Evolutionary conservation across 2,888 invertebrate species (phyloP).

Genomic region (Pheosia gnoma): DNA sequence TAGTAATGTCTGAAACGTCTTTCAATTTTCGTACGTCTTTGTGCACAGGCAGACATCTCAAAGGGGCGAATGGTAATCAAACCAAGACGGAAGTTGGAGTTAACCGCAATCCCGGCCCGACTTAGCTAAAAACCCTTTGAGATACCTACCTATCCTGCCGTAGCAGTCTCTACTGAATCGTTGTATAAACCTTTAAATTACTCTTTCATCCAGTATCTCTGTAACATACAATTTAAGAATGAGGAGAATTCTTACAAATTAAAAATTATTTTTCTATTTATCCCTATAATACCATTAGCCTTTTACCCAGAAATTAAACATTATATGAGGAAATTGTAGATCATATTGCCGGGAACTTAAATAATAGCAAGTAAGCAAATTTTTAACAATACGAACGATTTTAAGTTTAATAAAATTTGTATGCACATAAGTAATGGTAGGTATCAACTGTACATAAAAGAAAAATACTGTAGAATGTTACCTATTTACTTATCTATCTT

Average conservation of each 20-base stretch:
- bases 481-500: not conserved
- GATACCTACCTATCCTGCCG: slow-evolving; percentile 47
- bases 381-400: too few species aligned
- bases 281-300: too few species aligned
- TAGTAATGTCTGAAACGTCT: not conserved
- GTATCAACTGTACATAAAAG: too few species aligned
- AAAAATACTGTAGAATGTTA: too few species aligned
- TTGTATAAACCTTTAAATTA: slow-evolving; percentile 1
- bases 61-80: slow-evolving; percentile 74
- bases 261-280: not conserved
- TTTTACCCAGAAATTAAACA: too few species aligned
- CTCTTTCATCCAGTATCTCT: not conserved
- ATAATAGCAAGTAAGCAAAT: too few species aligned
- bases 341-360: too few species aligned
- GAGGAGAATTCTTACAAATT: not conserved
- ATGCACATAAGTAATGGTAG: too few species aligned
- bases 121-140: slow-evolving; percentile 72
- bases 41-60: slow-evolving; percentile 59
- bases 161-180: slow-evolving; percentile 14
- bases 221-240: not conserved
- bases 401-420: too few species aligned
- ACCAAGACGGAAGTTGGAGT: slow-evolving; percentile 60
- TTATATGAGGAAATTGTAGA: too few species aligned
- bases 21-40: slow-evolving; percentile 51
- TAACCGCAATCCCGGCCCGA: slow-evolving; percentile 65